Conservation (phyloP, 2,888 invertebrate genomes). For the Noctua fimbriata region DNA sequence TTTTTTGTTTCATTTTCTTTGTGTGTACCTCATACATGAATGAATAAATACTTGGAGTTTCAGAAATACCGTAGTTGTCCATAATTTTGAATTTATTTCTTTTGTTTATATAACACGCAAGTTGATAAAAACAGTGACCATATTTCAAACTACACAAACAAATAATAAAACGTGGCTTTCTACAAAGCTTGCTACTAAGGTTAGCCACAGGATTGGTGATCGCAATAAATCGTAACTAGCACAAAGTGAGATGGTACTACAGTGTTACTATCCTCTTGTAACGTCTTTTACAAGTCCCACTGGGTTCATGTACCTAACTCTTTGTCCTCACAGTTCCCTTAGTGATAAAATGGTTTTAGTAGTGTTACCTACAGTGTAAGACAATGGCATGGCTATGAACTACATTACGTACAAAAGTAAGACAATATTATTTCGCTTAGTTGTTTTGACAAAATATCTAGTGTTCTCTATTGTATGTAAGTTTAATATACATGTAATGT, state of each 20-base stretch:
- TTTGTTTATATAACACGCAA: background rate
- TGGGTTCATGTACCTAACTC: constrained; percentile 17
- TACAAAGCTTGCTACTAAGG: background rate
- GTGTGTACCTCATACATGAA: background rate
- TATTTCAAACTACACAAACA: background rate
- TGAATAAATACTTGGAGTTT: background rate
- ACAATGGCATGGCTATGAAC: background rate
- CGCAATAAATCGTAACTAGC: constrained; percentile 37
- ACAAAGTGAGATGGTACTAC: constrained; percentile 6
- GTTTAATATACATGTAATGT: background rate
- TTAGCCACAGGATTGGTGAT: constrained; percentile 22
- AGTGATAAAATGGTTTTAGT: background rate
- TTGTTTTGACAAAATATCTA: background rate
- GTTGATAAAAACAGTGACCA: background rate
- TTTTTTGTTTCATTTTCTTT: too few species aligned
- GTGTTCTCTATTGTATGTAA: background rate
- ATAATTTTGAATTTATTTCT: background rate
- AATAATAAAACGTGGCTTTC: background rate
- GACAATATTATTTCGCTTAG: background rate
- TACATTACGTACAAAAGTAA: background rate
- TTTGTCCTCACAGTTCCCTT: background rate
- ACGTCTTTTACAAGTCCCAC: constrained; percentile 22
- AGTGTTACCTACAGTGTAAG: background rate
- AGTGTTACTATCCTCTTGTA: background rate
- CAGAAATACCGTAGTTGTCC: background rate